Conservation (phyloP, 2,797 vertebrate genomes). For the Chloroceryle inda region DNA sequence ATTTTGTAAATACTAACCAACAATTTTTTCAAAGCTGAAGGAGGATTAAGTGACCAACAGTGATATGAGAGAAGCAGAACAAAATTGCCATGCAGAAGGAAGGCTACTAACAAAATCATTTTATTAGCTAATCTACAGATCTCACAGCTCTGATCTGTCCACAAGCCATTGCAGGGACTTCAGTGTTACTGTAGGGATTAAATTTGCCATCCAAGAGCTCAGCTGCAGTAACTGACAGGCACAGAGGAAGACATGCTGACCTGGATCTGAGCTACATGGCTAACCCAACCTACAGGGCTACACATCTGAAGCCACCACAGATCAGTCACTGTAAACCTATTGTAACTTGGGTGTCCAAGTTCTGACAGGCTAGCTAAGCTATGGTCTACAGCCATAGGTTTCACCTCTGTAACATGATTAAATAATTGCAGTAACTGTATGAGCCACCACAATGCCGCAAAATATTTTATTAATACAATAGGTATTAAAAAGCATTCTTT, state of each 20-base stretch:
- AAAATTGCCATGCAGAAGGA: background rate
- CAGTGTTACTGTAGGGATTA: fast-evolving
- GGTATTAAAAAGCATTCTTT: background rate
- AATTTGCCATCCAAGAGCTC: background rate
- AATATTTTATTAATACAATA: background rate
- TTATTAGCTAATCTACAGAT: background rate
- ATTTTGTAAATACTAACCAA: background rate
- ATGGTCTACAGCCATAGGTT: background rate
- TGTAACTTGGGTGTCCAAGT: background rate
- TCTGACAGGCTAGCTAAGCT: background rate
- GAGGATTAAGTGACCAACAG: background rate
- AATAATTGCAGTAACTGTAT: background rate
- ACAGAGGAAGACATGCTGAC: background rate
- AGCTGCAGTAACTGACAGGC: background rate
- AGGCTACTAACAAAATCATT: background rate
- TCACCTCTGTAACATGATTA: background rate
- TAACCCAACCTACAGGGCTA: background rate
- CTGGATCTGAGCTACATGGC: background rate
- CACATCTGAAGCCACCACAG: fast-evolving
- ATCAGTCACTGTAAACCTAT: background rate
- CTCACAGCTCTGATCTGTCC: background rate
- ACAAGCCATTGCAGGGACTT: background rate
- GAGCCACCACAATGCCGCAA: background rate
- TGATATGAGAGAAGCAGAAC: background rate
- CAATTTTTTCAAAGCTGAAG: background rate